Conservation (phyloP, 2,888 invertebrate species). For the Drosophila quasianomalipes region DNA sequence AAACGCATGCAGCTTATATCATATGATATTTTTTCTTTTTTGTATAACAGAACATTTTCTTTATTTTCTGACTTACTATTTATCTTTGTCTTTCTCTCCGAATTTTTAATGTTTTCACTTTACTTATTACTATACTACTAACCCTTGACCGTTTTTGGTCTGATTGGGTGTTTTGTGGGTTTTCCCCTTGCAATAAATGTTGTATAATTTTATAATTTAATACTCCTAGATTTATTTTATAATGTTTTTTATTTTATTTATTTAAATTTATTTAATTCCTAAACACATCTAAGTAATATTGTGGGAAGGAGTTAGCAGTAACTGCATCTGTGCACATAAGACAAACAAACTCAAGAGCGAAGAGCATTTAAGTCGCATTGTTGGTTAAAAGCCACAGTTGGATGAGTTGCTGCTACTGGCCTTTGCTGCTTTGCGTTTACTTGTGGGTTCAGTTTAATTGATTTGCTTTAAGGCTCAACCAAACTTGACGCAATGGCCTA, state of each 20-base stretch:
- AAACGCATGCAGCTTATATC: background rate
- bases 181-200: background rate
- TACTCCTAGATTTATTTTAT: background rate
- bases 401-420: constrained; percentile 23
- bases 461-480: constrained; percentile 70
- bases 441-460: constrained; percentile 70
- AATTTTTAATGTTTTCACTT: background rate
- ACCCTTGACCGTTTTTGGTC: background rate
- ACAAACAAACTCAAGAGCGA: constrained; percentile 13
- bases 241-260: no score
- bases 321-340: constrained; percentile 4
- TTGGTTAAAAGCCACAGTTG: constrained; percentile 29
- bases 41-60: background rate
- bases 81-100: background rate
- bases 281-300: background rate
- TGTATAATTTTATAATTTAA: background rate
- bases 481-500: constrained; percentile 43
- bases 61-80: background rate
- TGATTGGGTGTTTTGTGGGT: background rate
- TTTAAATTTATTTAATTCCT: background rate
- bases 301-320: background rate
- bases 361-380: constrained; percentile 14
- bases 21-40: background rate
- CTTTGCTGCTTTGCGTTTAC: constrained; percentile 35
- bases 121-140: background rate